Evolutionary conservation across 2,888 invertebrate species (phyloP), one percentile per base, ranked within the genome.

Genomic region (Neocrepidodera transversa): DNA sequence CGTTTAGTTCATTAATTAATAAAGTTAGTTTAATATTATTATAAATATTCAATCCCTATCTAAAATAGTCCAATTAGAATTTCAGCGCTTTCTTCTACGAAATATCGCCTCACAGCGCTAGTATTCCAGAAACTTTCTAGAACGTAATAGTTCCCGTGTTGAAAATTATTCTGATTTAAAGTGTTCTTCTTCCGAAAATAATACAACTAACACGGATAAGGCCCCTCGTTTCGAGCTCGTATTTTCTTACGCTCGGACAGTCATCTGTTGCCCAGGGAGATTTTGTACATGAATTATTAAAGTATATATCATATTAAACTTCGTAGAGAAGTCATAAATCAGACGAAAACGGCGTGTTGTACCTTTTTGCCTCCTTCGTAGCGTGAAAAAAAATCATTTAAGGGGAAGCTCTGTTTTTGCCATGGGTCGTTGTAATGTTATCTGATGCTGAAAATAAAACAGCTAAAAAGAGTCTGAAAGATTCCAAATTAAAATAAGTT

Each of bases 101-200:
- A 53, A 53, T 53, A 53, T 45, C 42, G 52, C 7, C 36, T 36
- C 36, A 16, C 54, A 28, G 11, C 53, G 13, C 35, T 14, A 30
- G 50, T 23, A 55, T 60, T 60, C 51, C 47, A 23, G 20, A 60
- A 60, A 60, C 38, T 60, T 63, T 59, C 32, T 20, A 36, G 48
- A 47, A 59, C 18, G 26, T 61, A 61, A 65, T 57, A 58, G 61
- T 65, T 63, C 65, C 65, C 65, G 57, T 14, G 62, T 57, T 43
- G 65, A 59, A 65, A 67, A 65, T 65, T 67, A 67, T 65, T 65
- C 60, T 67, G 67, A 67, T 65, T 67, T 62, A 62, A 58, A 51
- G 13, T 36, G 63, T 32, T 53, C 56, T 61, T 55, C 58, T 54
- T 57, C 53, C 55, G 54, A 63, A 60, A 50, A 63, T 58, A 57